Percentiles rank a stretch among this genome's conserved stretches.
phyloP scores from a whole-genome alignment of 2,113 vertebrate species.

The Lonchura striata region DNA sequence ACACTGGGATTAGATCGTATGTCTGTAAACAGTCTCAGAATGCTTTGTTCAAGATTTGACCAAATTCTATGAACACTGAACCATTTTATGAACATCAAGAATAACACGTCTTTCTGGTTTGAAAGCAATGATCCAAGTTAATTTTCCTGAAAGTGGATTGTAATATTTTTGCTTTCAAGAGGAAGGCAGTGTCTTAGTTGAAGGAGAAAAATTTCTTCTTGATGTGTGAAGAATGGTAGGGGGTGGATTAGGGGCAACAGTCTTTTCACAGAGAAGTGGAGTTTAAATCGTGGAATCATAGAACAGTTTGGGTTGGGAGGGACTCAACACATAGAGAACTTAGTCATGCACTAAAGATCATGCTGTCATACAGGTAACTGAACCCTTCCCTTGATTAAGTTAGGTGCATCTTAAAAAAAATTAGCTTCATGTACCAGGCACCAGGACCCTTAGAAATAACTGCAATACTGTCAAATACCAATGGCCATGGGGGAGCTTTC shows the following conservation, averaged over 20 bases:
- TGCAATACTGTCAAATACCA: not conserved
- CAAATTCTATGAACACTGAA: not conserved
- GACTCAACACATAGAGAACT: not conserved
- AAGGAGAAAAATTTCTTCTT: not conserved
- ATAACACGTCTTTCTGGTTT: not conserved
- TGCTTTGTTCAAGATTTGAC: not conserved
- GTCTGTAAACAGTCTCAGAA: not conserved
- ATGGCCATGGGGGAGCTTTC: not conserved
- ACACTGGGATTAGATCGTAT: not conserved
- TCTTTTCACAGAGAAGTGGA: not conserved
- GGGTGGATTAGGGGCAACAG: fast-evolving
- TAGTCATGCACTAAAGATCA: not conserved
- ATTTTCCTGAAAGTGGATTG: not conserved
- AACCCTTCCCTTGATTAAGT: not conserved
- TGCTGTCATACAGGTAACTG: not conserved
- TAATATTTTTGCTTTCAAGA: not conserved
- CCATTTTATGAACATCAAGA: not conserved
- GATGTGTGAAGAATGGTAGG: not conserved
- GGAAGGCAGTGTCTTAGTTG: not conserved
- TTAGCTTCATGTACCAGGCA: not conserved
- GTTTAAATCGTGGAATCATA: not conserved
- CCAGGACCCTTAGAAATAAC: not conserved
- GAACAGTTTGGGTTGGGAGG: not conserved
- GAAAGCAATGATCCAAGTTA: not conserved
- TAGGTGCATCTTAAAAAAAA: not conserved